Percentiles rank a stretch among this genome's conserved stretches.
Conservation (phyloP, 2,888 invertebrate genomes). For the Physocephala rufipes region DNA sequence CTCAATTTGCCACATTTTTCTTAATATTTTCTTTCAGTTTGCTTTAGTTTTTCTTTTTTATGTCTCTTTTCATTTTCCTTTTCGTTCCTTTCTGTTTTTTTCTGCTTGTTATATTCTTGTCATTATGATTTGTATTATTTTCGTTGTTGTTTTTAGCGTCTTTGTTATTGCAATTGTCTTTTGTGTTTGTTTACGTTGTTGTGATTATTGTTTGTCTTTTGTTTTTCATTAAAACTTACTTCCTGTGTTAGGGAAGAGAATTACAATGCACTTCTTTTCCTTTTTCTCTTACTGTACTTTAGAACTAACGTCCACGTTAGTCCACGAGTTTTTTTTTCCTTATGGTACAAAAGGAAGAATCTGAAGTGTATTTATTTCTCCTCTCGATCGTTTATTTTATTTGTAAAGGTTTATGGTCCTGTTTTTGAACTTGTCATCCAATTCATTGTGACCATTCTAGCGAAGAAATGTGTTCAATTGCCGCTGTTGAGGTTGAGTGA, state of each 20-base stretch:
- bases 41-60: too few relatives aligned
- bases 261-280: not conserved
- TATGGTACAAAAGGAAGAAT: slow-evolving; percentile 24
- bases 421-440: not conserved
- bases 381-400: slow-evolving; percentile 30
- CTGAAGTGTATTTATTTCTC: slow-evolving; percentile 33
- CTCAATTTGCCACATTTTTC: slow-evolving; percentile 32
- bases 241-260: not conserved
- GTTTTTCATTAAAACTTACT: not conserved
- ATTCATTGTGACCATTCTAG: not conserved
- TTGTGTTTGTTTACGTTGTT: not conserved
- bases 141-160: not conserved
- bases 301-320: not conserved
- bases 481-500: not conserved
- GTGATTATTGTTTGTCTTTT: not conserved
- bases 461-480: not conserved
- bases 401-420: slow-evolving; percentile 18
- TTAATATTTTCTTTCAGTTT: too few relatives aligned
- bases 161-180: not conserved
- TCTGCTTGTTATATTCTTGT: too few relatives aligned
- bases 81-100: too few relatives aligned
- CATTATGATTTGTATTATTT: not conserved
- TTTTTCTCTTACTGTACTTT: not conserved
- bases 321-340: not conserved
- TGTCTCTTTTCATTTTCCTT: too few relatives aligned